Base-by-base conservation (phyloP, 2,113 vertebrate genomes). In the Odocoileus virginianus region DNA sequence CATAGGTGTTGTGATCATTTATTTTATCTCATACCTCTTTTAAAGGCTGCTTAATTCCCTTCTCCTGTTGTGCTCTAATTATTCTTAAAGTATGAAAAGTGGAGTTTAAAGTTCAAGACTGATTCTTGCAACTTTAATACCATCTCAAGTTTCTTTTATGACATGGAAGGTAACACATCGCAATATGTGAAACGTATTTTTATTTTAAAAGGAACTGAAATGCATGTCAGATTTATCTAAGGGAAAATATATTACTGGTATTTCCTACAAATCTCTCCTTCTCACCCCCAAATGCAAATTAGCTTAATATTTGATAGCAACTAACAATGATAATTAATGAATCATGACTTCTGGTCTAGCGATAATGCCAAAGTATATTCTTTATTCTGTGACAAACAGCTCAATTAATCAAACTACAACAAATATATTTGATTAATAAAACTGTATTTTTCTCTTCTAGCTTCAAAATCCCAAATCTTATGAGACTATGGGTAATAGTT, bases 271-370 rank as follows among this genome's bases (percentile, higher is more conserved):
- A 95, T 84, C 36, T 87, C 33, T 64, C 60, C 43, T 82, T 84
- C 45, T 79, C 10, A 50, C 9, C 21, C 55, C 43, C 7, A 50
- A 74, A 82, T 92, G 43, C 60, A 96, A 94, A 94, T 95, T 33
- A 83, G 43, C 43, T 92, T 94, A 92, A 90, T 94, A 95, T 92
- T 84, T 91, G 60, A 45, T 89, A 93, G n/a, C 19, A n/a, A 83
- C 60, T 57, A 85, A 82, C 6, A 28, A 71, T 81, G 55, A 89
- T 86, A 96, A 84, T 50, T 79, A 97, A 95, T 95, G 67, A 85
- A 45, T 91, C 43, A 67, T 50, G 60, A 89, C 23, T 86, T 50
- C 74, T 91, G 7, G 30, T 19, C 36, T 61, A 28, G 55, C 71
- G 67, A 81, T 93, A 96, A 91, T 47, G 52, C 17, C 57, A 47